phyloP scores from a whole-genome alignment of 2,113 vertebrate genomes.

The Engystomops pustulosus region DNA sequence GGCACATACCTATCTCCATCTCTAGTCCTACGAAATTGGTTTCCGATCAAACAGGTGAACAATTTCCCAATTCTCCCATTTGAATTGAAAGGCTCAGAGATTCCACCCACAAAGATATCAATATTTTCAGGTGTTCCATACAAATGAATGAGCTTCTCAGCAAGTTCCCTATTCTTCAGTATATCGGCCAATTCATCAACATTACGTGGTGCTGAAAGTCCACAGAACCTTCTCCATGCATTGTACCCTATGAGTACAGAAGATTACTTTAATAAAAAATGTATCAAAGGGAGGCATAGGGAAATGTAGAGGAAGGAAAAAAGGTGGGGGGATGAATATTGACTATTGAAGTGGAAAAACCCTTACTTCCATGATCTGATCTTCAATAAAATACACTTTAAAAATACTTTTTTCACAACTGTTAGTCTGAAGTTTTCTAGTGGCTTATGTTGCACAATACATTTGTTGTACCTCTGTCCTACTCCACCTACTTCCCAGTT shows the following conservation, averaged over 20 bases:
- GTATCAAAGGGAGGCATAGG: no score
- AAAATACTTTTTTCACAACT: no score
- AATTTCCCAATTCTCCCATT: conserved; percentile 83
- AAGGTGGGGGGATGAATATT: no score
- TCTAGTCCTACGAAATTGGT: conserved; percentile 79
- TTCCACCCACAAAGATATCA: conserved; percentile 86
- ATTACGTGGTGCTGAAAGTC: conserved; percentile 77
- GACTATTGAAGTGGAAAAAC: no score
- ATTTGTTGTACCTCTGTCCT: no score
- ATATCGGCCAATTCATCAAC: conserved; percentile 74
- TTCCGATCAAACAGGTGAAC: conserved; percentile 84
- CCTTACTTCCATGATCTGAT: no score
- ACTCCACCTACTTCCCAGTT: no score
- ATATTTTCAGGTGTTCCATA: conserved; percentile 84
- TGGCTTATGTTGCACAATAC: no score
- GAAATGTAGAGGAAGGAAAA: no score
- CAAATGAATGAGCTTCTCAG: conserved; percentile 79
- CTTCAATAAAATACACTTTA: no score
- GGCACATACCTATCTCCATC: conserved; percentile 76
- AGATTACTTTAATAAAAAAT: background rate
- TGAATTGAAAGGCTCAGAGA: conserved; percentile 80
- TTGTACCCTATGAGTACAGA: conserved; percentile 76
- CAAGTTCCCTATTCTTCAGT: conserved; percentile 74
- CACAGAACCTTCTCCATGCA: conserved; percentile 86
- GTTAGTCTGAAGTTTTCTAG: no score